These are phyloP conservation scores for Etheostoma cragini DNA, from an alignment of 2,113 vertebrate species.

Conservation along the genomic window DNA sequence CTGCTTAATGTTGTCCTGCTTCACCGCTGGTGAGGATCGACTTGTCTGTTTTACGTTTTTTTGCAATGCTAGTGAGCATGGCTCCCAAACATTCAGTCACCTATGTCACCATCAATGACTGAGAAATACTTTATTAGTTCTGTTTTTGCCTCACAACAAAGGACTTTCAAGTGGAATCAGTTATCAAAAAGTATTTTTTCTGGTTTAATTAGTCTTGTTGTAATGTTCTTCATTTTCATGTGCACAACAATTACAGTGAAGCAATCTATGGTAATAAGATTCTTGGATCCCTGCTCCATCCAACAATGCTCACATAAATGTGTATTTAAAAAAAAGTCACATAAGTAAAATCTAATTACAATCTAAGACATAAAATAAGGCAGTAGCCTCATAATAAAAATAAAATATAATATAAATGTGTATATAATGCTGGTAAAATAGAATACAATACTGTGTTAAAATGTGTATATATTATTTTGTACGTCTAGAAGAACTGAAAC, in stretches of 20 bases:
- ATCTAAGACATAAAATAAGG: not conserved
- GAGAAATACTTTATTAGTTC: not conserved
- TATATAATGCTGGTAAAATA: too few relatives aligned
- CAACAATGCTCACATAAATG: not conserved
- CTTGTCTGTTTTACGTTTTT: not conserved
- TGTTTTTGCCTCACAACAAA: not conserved
- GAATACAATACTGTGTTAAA: not conserved
- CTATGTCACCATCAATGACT: not conserved
- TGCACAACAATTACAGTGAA: not conserved
- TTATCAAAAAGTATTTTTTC: not conserved
- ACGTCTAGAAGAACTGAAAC: too few relatives aligned
- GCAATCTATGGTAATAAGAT: too few relatives aligned
- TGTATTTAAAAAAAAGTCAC: not conserved
- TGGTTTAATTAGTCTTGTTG: not conserved
- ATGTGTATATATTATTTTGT: too few relatives aligned
- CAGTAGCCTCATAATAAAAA: not conserved
- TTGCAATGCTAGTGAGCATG: not conserved
- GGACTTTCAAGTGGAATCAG: not conserved
- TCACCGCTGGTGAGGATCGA: not conserved
- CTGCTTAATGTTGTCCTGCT: not conserved
- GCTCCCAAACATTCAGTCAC: not conserved
- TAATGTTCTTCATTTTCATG: not conserved
- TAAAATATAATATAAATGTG: not conserved
- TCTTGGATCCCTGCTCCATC: not conserved
- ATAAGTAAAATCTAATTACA: not conserved